Evolutionary conservation across 2,888 invertebrate species (phyloP), one percentile per base, ranked within the genome.

Genomic region (Margaritifera margaritifera): DNA sequence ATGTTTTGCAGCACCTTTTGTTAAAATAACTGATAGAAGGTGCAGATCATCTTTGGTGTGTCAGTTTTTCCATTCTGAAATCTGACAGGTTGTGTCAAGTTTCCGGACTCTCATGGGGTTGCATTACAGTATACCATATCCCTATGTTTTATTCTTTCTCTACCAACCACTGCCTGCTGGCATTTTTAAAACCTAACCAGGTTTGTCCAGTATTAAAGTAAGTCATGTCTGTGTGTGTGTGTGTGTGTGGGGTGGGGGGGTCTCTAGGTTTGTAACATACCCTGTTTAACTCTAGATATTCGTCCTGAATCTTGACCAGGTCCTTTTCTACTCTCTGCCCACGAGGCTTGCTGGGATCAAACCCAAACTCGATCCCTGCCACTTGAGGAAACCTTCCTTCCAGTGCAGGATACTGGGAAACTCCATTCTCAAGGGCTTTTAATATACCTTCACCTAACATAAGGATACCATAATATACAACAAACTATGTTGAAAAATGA

Each of bases 381-480:
- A 95, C 94, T 91, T 96, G 96, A 0, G 96, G 95, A 88, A 97
- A 97, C 77, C 96, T 90, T 0, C 96, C 96, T 89, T 96, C 96
- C 31, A 96, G 90, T 83, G 94, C 94, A 0, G 97, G 97, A 89
- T 95, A 96, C 87, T 94, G 94, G 74, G 93, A 93, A 42, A 97
- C 96, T 0, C 94, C 92, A 87, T 97, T 97, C 89, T 97, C 97
- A 66, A 97, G 87, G 0, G 94, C 94, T 68, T 92, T 92, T 77
- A 95, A 89, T 24, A 96, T 87, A 71, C 92, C 92, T 58, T 92
- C 90, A 0, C 96, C 93, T 92, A 80, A 11, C 73, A 64, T 58
- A 31, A 42, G 42, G 56, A 42, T 24, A 56, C 20, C 27, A 42
- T 3, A 42, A 42, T 15, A 42, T 42, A 11, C 42, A 42, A 15